Conservation (phyloP, 1,140 invertebrate species). For the Bombus polaris region DNA sequence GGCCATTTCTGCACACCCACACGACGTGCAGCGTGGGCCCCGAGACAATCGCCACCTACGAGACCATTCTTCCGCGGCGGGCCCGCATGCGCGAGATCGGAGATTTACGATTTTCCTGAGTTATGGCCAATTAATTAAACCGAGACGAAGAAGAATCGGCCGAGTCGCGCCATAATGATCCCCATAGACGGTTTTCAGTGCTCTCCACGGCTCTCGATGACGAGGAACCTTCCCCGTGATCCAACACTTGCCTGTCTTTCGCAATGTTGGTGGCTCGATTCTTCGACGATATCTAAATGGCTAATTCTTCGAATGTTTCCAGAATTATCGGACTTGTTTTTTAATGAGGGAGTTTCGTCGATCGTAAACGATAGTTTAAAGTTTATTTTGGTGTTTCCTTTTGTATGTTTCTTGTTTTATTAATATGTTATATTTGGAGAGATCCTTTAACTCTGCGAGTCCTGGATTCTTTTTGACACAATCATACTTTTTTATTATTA, state of each 20-base stretch:
- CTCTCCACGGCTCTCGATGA: slow-evolving; percentile 30
- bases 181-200: slow-evolving; percentile 27
- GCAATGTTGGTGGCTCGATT: neutral
- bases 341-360: neutral
- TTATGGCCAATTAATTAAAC: slow-evolving; percentile 81
- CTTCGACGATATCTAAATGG: too few species aligned
- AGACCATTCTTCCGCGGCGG: slow-evolving; percentile 66
- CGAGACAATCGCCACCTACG: slow-evolving; percentile 80
- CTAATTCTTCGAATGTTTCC: neutral
- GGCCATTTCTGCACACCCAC: slow-evolving; percentile 74
- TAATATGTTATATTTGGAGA: too few species aligned
- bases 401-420: too few species aligned
- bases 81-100: slow-evolving; percentile 66
- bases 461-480: neutral
- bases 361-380: neutral
- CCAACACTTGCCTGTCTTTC: neutral
- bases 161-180: slow-evolving; percentile 55
- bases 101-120: slow-evolving; percentile 80
- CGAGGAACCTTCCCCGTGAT: neutral
- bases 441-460: neutral
- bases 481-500: too few species aligned
- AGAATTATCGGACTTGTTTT: neutral
- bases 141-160: slow-evolving; percentile 45
- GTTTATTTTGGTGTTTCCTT: neutral
- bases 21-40: slow-evolving; percentile 71